A percentile compares a stretch with the other conserved stretches of the same genome.
phyloP scores from a whole-genome alignment of 2,113 vertebrate genomes.

The Falcunculus frontatus region DNA sequence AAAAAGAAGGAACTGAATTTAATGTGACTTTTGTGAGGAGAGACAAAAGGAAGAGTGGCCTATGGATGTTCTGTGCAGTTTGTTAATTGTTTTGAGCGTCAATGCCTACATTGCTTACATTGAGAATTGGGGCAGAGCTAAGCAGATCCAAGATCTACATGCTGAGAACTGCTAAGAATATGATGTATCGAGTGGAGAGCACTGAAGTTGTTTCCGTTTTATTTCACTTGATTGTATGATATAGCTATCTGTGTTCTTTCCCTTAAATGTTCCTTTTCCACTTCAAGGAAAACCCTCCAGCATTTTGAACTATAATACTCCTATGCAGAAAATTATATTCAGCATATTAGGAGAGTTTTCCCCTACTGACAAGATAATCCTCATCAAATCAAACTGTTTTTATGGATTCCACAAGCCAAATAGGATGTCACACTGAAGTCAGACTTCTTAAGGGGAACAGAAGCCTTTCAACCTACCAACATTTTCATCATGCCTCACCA shows the following conservation, averaged over 20 bases:
- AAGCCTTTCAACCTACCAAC: neutral
- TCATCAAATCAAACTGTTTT: neutral
- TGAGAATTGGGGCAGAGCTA: neutral
- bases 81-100: neutral
- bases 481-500: neutral
- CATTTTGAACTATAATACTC: neutral
- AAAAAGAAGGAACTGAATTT: neutral
- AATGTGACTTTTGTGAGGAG: neutral
- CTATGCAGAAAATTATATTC: neutral
- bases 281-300: neutral
- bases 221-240: neutral
- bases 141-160: neutral
- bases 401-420: neutral
- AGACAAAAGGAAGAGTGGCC: neutral
- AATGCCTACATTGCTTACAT: neutral
- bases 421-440: neutral
- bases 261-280: neutral
- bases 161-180: neutral
- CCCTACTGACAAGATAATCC: neutral
- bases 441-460: neutral
- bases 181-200: neutral
- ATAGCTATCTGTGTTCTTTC: neutral
- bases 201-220: neutral
- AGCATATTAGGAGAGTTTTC: neutral
- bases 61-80: neutral